Evolutionary conservation across 2,113 vertebrate species (phyloP).

Genomic region (Alligator mississippiensis): DNA sequence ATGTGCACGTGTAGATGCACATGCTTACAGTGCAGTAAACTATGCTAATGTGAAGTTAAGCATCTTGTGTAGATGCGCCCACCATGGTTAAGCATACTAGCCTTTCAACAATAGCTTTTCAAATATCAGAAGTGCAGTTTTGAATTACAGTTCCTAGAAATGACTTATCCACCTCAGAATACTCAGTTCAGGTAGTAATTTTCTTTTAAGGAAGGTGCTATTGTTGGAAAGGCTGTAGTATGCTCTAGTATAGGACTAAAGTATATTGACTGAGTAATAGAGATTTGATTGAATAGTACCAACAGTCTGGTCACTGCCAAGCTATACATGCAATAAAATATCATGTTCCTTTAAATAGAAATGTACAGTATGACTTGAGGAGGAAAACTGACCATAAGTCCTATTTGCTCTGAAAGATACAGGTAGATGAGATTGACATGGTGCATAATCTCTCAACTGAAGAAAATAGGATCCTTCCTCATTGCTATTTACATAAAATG

Average conservation of each 20-base stretch:
- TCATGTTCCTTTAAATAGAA: not conserved
- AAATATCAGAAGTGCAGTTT: not conserved
- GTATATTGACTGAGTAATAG: not conserved
- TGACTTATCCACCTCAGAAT: not conserved
- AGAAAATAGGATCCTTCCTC: not conserved
- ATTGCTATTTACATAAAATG: not conserved
- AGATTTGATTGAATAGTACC: not conserved
- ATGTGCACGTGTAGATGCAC: too few species aligned
- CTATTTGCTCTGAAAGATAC: not conserved
- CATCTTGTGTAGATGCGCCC: too few species aligned
- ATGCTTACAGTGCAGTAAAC: too few species aligned
- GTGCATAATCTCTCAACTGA: not conserved
- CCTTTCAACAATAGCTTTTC: not conserved
- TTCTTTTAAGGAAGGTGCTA: not conserved
- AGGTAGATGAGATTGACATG: not conserved
- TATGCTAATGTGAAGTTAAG: too few species aligned
- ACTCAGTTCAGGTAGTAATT: not conserved
- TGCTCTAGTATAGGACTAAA: not conserved
- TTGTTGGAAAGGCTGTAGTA: not conserved
- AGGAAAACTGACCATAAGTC: not conserved
- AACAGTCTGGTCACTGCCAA: not conserved
- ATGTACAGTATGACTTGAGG: not conserved
- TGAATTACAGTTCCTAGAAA: constrained; percentile 15
- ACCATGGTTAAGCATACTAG: not conserved
- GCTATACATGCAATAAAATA: not conserved